Percentiles rank a stretch among this genome's conserved stretches.
These are phyloP conservation scores for Phyllotis vaccarum DNA, from an alignment of 2,797 vertebrate species.

Conservation along the genomic window DNA sequence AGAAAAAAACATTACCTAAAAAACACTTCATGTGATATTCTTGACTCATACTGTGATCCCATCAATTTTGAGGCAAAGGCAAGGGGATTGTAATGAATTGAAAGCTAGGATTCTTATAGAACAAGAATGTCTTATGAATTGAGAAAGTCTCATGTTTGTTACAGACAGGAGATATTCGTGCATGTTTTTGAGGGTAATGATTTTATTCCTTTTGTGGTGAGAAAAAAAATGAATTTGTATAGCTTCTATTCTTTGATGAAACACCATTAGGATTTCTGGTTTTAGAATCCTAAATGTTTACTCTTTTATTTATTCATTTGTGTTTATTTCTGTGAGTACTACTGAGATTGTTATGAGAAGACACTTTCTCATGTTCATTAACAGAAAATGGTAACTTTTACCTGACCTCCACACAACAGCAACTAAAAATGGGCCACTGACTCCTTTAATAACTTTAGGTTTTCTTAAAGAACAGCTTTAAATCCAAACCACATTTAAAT, in stretches of 20 bases:
- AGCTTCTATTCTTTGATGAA: not conserved
- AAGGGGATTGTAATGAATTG: not conserved
- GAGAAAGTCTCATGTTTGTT: not conserved
- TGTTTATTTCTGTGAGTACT: not conserved
- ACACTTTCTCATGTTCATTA: not conserved
- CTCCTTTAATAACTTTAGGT: constrained; percentile 24
- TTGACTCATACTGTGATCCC: not conserved
- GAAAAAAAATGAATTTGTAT: constrained; percentile 1
- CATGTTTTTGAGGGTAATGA: not conserved
- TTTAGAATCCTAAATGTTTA: not conserved
- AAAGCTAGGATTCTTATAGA: not conserved
- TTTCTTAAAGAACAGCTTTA: constrained; percentile 42
- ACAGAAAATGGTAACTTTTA: constrained; percentile 21
- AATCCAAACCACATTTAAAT: constrained; percentile 10
- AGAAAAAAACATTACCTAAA: no score
- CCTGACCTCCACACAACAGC: not conserved
- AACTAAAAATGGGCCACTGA: not conserved
- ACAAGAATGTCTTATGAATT: not conserved
- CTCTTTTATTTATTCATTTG: not conserved
- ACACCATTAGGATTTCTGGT: not conserved
- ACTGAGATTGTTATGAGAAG: not conserved
- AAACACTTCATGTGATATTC: no score
- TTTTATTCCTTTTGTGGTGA: not conserved
- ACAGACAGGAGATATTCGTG: not conserved
- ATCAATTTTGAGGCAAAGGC: no score